These are phyloP conservation scores for Gymnorhina tibicen DNA, from an alignment of 2,113 vertebrate species.

Conservation along the genomic window DNA sequence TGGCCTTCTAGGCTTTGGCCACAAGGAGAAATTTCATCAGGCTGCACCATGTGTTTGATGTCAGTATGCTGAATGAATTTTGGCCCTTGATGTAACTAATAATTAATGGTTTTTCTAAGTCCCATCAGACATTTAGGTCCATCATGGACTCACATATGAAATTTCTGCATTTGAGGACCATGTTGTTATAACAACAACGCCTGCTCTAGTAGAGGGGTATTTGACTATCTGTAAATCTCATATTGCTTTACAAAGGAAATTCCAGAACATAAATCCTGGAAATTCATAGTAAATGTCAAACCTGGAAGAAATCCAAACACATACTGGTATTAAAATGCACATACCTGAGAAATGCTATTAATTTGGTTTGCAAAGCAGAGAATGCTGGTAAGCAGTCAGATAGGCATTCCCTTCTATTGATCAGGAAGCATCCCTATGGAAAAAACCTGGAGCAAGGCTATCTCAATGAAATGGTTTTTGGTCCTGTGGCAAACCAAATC, in stretches of 20 bases:
- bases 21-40: neutral
- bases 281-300: slow-evolving; percentile 12
- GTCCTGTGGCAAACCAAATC: neutral
- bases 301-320: slow-evolving; percentile 11
- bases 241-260: slow-evolving; percentile 8
- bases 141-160: neutral
- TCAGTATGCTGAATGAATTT: neutral
- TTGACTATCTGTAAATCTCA: neutral
- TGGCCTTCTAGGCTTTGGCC: neutral
- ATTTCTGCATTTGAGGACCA: neutral
- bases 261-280: slow-evolving; percentile 12
- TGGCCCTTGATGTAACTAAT: neutral
- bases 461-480: neutral
- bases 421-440: neutral
- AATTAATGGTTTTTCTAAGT: neutral
- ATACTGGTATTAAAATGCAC: neutral
- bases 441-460: neutral
- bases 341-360: neutral
- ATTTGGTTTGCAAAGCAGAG: neutral
- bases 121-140: neutral
- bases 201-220: neutral
- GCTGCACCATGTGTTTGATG: neutral
- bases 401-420: neutral
- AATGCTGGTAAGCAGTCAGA: neutral
- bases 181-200: neutral